These are phyloP conservation scores for Zelostemma sp. DNA, from an alignment of 1,140 invertebrate species.

Conservation along the genomic window DNA sequence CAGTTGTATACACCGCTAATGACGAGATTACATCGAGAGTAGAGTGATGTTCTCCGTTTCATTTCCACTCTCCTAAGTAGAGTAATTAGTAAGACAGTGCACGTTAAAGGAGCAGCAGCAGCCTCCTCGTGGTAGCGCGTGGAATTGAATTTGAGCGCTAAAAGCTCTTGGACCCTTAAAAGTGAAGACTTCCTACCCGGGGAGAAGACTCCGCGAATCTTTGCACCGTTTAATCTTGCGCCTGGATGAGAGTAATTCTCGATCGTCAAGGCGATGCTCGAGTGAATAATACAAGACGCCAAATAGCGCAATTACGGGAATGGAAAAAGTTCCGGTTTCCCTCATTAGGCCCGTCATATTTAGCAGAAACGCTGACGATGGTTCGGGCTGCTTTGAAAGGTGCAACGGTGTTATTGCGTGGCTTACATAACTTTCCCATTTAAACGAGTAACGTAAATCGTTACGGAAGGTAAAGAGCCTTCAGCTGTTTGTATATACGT, in stretches of 20 bases:
- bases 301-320: background rate
- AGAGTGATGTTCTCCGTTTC: constrained; percentile 38
- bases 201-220: constrained; percentile 23
- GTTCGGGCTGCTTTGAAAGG: background rate
- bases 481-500: too few relatives aligned
- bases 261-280: constrained; percentile 60
- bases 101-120: constrained; percentile 40
- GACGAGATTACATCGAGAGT: constrained; percentile 36
- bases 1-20: constrained; percentile 38
- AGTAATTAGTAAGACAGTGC: constrained; percentile 42
- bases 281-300: constrained; percentile 68
- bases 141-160: constrained; percentile 56
- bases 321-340: background rate
- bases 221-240: constrained; percentile 27
- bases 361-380: background rate
- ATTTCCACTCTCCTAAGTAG: constrained; percentile 43
- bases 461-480: constrained; percentile 66
- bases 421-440: constrained; percentile 41
- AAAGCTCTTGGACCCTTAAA: constrained; percentile 51
- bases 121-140: constrained; percentile 30
- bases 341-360: background rate
- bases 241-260: constrained; percentile 52
- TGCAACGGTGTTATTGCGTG: constrained; percentile 28
- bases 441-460: constrained; percentile 46
- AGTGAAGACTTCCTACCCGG: constrained; percentile 26